Conservation (phyloP, 2,113 vertebrate species). For the Marmota flaviventris region DNA sequence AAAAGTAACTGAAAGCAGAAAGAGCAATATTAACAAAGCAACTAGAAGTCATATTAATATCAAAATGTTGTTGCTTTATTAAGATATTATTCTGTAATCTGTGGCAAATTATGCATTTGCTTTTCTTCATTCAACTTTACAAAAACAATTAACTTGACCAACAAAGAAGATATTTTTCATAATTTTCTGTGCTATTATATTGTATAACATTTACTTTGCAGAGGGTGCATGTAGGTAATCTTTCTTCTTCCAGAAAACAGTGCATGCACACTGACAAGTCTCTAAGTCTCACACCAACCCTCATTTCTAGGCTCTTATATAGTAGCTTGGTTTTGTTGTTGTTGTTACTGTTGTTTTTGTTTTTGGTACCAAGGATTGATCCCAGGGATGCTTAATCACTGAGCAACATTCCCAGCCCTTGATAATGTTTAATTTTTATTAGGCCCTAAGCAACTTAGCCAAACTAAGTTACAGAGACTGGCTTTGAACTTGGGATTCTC, state of each 20-base stretch:
- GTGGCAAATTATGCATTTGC: neutral
- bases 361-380: too few relatives aligned
- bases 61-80: neutral
- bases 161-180: neutral
- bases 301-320: neutral
- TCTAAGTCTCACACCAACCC: neutral
- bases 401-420: too few relatives aligned
- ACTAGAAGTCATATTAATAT: neutral
- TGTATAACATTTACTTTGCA: neutral
- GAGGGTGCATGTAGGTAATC: neutral
- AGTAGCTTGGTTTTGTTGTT: too few relatives aligned
- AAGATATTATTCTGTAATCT: neutral
- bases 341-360: too few relatives aligned
- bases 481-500: too few relatives aligned
- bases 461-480: too few relatives aligned
- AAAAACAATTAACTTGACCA: neutral
- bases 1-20: slow-evolving; percentile 12
- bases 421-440: too few relatives aligned
- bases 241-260: neutral
- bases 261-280: neutral
- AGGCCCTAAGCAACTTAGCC: too few relatives aligned
- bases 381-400: too few relatives aligned
- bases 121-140: slow-evolving; percentile 12
- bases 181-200: neutral
- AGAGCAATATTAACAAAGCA: neutral